Conservation (phyloP, 1,140 invertebrate genomes). For the Leptinotarsa undecemlineata region DNA sequence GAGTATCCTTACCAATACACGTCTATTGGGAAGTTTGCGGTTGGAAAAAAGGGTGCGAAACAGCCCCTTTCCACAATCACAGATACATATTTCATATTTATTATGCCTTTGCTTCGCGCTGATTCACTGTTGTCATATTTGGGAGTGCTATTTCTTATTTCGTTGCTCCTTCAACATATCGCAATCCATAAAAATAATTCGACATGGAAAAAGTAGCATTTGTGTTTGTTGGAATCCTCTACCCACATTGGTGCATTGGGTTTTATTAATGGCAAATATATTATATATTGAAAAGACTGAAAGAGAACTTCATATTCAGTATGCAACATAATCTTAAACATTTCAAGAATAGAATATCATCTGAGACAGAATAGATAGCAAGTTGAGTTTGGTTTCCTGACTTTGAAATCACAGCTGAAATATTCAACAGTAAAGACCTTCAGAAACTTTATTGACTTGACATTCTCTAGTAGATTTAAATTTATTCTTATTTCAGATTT, state of each 20-base stretch:
- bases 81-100: constrained; percentile 39
- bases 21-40: constrained; percentile 19
- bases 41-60: constrained; percentile 18
- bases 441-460: no score
- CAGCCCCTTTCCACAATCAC: constrained; percentile 28
- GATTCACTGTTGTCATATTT: constrained; percentile 39
- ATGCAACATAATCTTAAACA: no score
- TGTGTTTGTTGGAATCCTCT: neutral
- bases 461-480: no score
- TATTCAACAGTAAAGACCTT: no score
- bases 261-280: no score
- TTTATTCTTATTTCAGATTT: no score
- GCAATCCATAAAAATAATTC: constrained; percentile 35
- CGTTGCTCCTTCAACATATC: constrained; percentile 27
- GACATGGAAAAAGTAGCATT: constrained; percentile 15
- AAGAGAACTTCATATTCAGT: no score
- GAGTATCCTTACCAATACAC: constrained; percentile 14
- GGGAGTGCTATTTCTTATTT: constrained; percentile 36
- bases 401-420: no score
- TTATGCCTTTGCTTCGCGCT: constrained; percentile 15
- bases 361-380: no score
- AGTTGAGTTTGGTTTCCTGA: no score
- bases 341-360: no score
- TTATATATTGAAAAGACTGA: no score
- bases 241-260: neutral